Conservation (phyloP, 2,797 vertebrate species). For the Tadarida brasiliensis region DNA sequence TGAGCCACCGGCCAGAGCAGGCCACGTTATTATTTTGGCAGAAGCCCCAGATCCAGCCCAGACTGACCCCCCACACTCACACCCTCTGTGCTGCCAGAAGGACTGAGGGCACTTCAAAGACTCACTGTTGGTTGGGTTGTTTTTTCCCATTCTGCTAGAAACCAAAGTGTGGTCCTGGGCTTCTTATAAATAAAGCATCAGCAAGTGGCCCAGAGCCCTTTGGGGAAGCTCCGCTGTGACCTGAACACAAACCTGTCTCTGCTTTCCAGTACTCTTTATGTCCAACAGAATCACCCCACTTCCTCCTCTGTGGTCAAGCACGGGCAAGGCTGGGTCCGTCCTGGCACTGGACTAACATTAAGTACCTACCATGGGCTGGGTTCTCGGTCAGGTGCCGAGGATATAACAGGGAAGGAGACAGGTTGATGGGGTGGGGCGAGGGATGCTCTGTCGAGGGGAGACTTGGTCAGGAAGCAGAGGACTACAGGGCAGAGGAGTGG, state of each 20-base stretch:
- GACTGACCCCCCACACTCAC: neutral
- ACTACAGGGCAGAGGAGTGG: neutral
- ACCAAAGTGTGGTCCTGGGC: neutral
- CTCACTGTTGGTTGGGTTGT: neutral
- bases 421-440: neutral
- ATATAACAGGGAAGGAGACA: neutral
- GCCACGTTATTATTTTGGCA: neutral
- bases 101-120: neutral
- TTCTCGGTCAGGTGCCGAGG: neutral
- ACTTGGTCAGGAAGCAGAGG: neutral
- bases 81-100: neutral
- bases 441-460: fast-evolving
- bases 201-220: neutral
- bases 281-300: neutral
- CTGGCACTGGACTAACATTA: too few species aligned
- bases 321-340: neutral
- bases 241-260: neutral
- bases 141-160: neutral
- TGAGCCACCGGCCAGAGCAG: neutral
- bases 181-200: neutral
- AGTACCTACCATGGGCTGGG: neutral
- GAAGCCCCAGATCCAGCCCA: neutral
- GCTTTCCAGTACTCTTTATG: neutral
- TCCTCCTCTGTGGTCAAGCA: neutral
- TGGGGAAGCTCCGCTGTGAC: neutral